phyloP scores from a whole-genome alignment of 1,140 invertebrate genomes.

The Atopsyche davidsoni region DNA sequence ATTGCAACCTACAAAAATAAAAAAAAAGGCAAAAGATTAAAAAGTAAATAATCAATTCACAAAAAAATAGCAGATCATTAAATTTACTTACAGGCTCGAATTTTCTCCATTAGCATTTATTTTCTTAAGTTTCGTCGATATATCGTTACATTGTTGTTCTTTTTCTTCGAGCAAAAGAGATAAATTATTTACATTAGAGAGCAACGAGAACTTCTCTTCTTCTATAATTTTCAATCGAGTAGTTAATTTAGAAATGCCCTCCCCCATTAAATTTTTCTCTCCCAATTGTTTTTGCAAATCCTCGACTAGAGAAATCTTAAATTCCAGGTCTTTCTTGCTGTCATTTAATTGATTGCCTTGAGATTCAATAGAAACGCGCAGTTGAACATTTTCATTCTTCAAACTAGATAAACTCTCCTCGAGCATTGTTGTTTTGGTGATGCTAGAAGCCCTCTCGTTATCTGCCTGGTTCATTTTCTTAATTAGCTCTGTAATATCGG shows the following conservation, averaged over 20 bases:
- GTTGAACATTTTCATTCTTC: no score
- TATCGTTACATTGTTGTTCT: constrained; percentile 3
- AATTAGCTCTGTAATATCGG: no score
- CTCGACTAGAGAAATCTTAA: no score
- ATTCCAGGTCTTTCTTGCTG: no score
- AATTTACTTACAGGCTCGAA: neutral
- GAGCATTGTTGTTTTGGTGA: no score
- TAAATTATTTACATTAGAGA: constrained; percentile 8
- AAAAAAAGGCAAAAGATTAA: neutral
- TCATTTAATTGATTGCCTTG: no score
- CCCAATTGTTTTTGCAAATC: no score
- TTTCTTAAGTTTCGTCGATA: constrained; percentile 2
- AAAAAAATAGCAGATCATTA: neutral
- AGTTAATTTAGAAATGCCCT: neutral
- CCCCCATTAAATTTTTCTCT: no score
- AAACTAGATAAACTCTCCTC: no score
- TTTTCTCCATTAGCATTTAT: neutral
- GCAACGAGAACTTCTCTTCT: constrained; percentile 12
- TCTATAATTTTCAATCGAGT: constrained; percentile 5
- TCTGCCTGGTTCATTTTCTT: no score
- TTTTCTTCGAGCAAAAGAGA: constrained; percentile 12
- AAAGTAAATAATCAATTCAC: neutral
- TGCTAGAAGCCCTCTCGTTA: no score
- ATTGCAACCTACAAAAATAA: constrained; percentile 4
- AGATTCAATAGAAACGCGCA: no score